Conservation (phyloP, 92 coral and sea anemone species). For the Phenganax stokvisi region DNA sequence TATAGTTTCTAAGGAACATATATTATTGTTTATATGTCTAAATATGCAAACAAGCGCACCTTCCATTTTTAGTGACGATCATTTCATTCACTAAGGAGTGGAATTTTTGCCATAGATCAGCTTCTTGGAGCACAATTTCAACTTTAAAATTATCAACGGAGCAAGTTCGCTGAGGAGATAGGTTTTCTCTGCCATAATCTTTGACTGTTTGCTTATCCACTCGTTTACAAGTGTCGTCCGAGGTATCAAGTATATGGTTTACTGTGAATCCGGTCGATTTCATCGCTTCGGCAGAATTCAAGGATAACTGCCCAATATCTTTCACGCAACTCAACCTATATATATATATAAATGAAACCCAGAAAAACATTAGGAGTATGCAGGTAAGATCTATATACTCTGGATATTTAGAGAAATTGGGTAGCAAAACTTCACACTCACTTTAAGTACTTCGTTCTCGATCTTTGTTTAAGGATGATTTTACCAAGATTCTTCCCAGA, state of each 20-base stretch:
- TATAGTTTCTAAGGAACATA: not conserved
- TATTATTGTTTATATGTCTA: not conserved
- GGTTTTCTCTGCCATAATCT: not conserved
- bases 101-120: conserved; percentile 86
- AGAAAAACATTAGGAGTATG: too few relatives aligned
- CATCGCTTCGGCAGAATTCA: not conserved
- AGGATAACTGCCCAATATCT: not conserved
- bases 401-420: too few relatives aligned
- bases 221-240: not conserved
- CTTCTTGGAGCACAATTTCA: conserved; percentile 81
- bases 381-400: too few relatives aligned
- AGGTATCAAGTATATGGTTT: conserved; percentile 20
- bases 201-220: not conserved
- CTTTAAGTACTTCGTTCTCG: not conserved
- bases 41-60: conserved; percentile 49
- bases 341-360: too few relatives aligned
- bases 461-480: too few relatives aligned
- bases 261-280: conserved; percentile 35
- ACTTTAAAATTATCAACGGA: conserved; percentile 58
- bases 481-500: too few relatives aligned
- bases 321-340: too few relatives aligned
- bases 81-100: conserved; percentile 91
- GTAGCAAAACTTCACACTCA: not conserved
- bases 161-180: conserved; percentile 19
- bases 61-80: conserved; percentile 98